Base-by-base conservation (phyloP, 2,888 invertebrate species). In the Campaea margaritaria region DNA sequence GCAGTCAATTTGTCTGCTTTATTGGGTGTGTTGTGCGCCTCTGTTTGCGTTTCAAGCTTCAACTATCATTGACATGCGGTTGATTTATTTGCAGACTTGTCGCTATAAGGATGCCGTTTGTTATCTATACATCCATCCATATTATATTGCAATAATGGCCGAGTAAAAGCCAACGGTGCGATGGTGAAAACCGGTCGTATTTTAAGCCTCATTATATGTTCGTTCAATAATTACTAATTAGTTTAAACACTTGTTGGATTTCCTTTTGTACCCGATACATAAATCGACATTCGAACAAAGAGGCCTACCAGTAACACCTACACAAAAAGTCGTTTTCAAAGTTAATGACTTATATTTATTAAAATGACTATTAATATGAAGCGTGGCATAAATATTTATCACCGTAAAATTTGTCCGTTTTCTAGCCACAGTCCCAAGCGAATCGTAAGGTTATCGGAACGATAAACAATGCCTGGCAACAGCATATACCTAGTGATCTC, bases 1-100 rank as follows among this genome's bases (percentile, higher is more conserved):
- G 80, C 86, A 86, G 87, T 84, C 85, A 82, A 87, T 89, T 89
- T 87, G 85, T 83, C 82, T 82, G 84, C 85, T 86, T 85, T 86
- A 89, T 89, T 84, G 85, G 83, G 79, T 85, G 82, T 84, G 75
- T 76, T 79, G 74, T 74, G 67, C 69, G 74, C 73, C 65, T 74
- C 69, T 77, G 73, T 80, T 81, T 78, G 76, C 74, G 70, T 72
- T 79, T 73, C 64, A 75, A 70, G 64, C 70, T 72, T 69, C 66
- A 70, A 72, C 74, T 75, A 73, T 71, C 70, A 67, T 58, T 73
- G 70, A 64, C 69, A 71, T 54, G 61, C 53, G 45, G 56, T 57
- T 64, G 66, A 77, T 75, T 73, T 78, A 77, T 79, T 76, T 73
- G 70, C 70, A 64, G 68, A 69, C 67, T 74, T 68, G 42, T 51